Evolutionary conservation across 2,113 vertebrate species (phyloP).

Genomic region (Heloderma charlesbogerti): DNA sequence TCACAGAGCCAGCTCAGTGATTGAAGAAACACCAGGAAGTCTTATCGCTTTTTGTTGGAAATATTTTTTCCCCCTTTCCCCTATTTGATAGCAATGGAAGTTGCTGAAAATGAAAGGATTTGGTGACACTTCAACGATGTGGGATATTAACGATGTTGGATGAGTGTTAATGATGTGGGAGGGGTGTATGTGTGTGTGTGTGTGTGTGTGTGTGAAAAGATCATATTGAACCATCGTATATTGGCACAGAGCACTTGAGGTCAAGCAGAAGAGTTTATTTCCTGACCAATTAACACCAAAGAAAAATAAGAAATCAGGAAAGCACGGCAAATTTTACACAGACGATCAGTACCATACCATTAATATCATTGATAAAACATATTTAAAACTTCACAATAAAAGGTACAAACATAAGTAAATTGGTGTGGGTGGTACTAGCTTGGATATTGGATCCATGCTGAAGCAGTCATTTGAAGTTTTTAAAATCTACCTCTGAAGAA

Average conservation of each 20-base stretch:
- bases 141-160: neutral
- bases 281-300: too few relatives aligned
- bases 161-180: conserved; percentile 5
- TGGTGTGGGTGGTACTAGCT: too few relatives aligned
- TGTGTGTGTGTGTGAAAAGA: neutral
- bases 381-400: too few relatives aligned
- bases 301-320: too few relatives aligned
- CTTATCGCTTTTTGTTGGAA: neutral
- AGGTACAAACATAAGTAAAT: too few relatives aligned
- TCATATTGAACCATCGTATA: neutral
- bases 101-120: conserved; percentile 16
- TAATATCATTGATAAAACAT: too few relatives aligned
- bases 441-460: too few relatives aligned
- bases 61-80: too few relatives aligned
- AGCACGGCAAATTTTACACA: too few relatives aligned
- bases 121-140: neutral
- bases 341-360: too few relatives aligned
- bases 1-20: neutral
- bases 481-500: too few relatives aligned
- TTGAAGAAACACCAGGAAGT: conserved; percentile 26
- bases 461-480: too few relatives aligned
- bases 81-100: neutral
- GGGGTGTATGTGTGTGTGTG: neutral
- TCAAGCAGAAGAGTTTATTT: neutral
- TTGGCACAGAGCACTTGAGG: neutral